Percentiles rank a stretch among this genome's conserved stretches.
Evolutionary conservation across 2,888 invertebrate genomes (phyloP).

Genomic region (Trichacis sp.): DNA sequence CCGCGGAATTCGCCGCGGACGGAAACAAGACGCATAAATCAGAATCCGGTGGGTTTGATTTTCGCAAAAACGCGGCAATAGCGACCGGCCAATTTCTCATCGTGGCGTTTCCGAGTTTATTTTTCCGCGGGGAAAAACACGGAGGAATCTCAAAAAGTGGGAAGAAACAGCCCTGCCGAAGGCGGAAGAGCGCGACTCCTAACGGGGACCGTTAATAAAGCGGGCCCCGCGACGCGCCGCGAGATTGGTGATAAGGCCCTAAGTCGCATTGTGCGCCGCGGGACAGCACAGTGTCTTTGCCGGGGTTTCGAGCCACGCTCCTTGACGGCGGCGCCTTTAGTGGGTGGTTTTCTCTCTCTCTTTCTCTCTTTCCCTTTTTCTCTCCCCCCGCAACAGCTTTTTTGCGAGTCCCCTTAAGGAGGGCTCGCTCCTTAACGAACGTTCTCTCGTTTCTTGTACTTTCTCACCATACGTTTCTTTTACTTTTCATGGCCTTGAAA

Average conservation of each 20-base stretch:
- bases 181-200: slow-evolving; percentile 49
- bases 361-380: slow-evolving; percentile 9
- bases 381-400: slow-evolving; percentile 15
- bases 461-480: neutral
- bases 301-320: slow-evolving; percentile 47
- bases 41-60: neutral
- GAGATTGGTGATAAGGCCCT: slow-evolving; percentile 58
- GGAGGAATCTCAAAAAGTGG: slow-evolving; percentile 26
- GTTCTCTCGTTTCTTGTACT: neutral
- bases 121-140: slow-evolving; percentile 33
- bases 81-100: slow-evolving; percentile 36
- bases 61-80: slow-evolving; percentile 4
- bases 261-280: slow-evolving; percentile 50
- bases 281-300: slow-evolving; percentile 56
- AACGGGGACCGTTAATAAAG: slow-evolving; percentile 57
- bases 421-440: slow-evolving; percentile 42
- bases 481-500: no score
- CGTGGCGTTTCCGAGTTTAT: slow-evolving; percentile 31
- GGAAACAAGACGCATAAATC: slow-evolving; percentile 1
- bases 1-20: neutral
- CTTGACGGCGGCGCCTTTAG: slow-evolving; percentile 57
- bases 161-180: slow-evolving; percentile 35
- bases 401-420: slow-evolving; percentile 30
- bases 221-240: slow-evolving; percentile 32
- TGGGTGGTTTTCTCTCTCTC: neutral